Conservation (phyloP, 2,113 vertebrate genomes). For the Nestor notabilis region DNA sequence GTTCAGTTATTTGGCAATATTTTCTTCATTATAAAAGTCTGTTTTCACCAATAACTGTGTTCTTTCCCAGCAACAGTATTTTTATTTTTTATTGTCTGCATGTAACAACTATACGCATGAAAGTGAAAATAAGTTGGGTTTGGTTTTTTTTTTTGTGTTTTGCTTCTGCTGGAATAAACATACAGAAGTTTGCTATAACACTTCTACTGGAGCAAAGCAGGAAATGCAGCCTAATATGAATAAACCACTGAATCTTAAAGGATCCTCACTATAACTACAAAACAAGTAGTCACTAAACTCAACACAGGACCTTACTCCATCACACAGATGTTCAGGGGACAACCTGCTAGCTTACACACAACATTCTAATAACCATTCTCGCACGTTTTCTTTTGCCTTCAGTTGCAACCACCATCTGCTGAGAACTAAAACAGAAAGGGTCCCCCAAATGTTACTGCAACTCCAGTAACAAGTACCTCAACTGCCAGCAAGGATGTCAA, state of each 20-base stretch:
- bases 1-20: background rate
- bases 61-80: background rate
- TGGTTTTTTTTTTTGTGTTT: background rate
- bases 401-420: background rate
- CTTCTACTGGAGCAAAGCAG: background rate
- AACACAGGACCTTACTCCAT: background rate
- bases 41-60: background rate
- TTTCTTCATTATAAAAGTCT: background rate
- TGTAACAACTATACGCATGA: background rate
- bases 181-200: background rate
- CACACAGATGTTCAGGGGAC: accelerated
- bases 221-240: background rate
- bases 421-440: background rate
- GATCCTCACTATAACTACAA: background rate
- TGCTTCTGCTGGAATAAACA: background rate
- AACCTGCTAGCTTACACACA: background rate
- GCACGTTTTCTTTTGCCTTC: background rate
- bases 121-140: background rate
- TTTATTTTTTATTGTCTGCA: background rate
- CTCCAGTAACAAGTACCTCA: background rate
- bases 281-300: background rate
- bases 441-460: background rate
- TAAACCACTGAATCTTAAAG: background rate
- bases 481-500: background rate
- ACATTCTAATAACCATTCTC: background rate